Percentiles rank a stretch among this genome's conserved stretches.
Evolutionary conservation across 2,888 invertebrate species (phyloP).

Genomic region (Diarsia rubi): DNA sequence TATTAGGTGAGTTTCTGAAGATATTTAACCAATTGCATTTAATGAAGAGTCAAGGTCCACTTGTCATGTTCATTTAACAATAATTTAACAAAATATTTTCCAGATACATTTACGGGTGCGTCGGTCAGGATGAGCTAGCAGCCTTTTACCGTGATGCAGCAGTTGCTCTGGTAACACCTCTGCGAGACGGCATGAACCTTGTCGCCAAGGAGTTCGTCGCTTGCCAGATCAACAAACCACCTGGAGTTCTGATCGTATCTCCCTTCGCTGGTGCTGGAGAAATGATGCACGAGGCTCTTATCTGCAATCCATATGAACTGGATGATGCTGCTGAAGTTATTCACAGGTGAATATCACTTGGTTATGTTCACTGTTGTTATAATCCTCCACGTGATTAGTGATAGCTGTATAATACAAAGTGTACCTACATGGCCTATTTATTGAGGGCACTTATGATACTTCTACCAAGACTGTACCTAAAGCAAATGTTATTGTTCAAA

Average conservation of each 20-base stretch:
- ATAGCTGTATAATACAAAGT: conserved; percentile 1
- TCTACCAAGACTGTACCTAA: conserved; percentile 20
- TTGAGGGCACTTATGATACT: conserved; percentile 19
- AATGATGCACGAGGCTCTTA: conserved; percentile 97
- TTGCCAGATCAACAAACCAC: conserved; percentile 96
- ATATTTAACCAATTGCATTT: not conserved
- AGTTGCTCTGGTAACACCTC: conserved; percentile 96
- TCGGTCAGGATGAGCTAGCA: conserved; percentile 96
- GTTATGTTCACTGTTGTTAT: not conserved
- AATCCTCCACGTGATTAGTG: not conserved
- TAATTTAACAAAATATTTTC: conserved; percentile 32
- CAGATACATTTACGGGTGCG: conserved; percentile 96
- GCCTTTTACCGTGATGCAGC: conserved; percentile 96
- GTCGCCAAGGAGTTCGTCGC: conserved; percentile 98
- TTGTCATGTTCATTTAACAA: not conserved
- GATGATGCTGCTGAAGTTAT: conserved; percentile 97
- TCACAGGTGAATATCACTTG: conserved; percentile 91
- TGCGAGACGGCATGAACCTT: conserved; percentile 97
- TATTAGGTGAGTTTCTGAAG: conserved; percentile 89
- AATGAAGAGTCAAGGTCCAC: not conserved
- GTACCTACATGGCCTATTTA: not conserved
- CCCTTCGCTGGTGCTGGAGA: conserved; percentile 98
- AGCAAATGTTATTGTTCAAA: conserved; percentile 39
- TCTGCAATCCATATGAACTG: conserved; percentile 97
- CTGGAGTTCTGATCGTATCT: conserved; percentile 96